Evolutionary conservation across 2,888 invertebrate species (phyloP).

Genomic region (Eilema caniola): DNA sequence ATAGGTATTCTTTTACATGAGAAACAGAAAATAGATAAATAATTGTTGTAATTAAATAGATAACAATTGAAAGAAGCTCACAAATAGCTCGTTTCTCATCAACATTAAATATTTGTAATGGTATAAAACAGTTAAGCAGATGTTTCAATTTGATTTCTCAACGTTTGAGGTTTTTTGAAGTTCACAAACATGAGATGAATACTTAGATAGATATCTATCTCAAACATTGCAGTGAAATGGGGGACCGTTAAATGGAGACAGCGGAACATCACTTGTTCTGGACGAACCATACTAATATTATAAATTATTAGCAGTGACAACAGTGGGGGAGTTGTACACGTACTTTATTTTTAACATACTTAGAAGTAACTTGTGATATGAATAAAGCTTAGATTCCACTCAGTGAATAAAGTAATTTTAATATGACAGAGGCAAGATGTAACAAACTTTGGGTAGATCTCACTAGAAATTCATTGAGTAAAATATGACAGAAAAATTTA

Average conservation of each 20-base stretch:
- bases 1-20: conserved; percentile 2
- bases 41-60: conserved; percentile 19
- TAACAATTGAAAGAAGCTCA: conserved; percentile 12
- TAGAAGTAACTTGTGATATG: neutral
- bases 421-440: neutral
- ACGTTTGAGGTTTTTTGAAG: neutral
- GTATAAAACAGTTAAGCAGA: neutral
- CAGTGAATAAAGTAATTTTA: neutral
- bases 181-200: neutral
- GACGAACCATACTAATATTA: neutral
- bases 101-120: neutral
- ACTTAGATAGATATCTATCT: neutral
- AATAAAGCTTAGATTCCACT: neutral
- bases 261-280: neutral
- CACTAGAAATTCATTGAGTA: no score
- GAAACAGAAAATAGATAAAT: conserved; percentile 1
- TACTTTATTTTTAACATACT: neutral
- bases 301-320: neutral
- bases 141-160: conserved; percentile 1
- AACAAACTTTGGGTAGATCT: no score
- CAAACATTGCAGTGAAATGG: neutral
- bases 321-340: neutral
- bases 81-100: conserved; percentile 2
- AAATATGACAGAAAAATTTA: no score
- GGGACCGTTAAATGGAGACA: neutral